Evolutionary conservation across 2,888 invertebrate genomes (phyloP).

Genomic region (Drosophila koepferae): DNA sequence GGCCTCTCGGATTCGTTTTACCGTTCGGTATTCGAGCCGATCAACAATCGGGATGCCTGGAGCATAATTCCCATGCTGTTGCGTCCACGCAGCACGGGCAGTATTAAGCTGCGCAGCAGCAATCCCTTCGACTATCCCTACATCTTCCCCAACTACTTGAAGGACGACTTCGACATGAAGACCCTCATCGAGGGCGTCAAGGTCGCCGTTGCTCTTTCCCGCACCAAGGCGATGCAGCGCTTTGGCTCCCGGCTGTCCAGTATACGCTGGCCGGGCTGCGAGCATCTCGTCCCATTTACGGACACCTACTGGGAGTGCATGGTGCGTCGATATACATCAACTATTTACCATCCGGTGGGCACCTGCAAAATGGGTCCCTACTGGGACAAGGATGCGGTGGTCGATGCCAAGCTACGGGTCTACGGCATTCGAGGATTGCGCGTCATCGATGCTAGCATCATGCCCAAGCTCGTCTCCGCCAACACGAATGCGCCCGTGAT

Average conservation of each 20-base stretch:
- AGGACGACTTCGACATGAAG: slow-evolving; percentile 92
- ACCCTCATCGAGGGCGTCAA: slow-evolving; percentile 94
- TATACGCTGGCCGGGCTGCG: slow-evolving; percentile 92
- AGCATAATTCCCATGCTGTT: slow-evolving; percentile 93
- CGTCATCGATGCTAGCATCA: slow-evolving; percentile 94
- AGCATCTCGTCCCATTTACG: slow-evolving; percentile 88
- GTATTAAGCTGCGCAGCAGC: slow-evolving; percentile 91
- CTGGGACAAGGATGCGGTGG: slow-evolving; percentile 93
- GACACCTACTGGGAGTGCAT: slow-evolving; percentile 95
- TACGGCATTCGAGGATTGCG: slow-evolving; percentile 92
- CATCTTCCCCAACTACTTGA: slow-evolving; percentile 96
- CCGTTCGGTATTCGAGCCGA: slow-evolving; percentile 90
- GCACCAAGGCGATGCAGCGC: slow-evolving; percentile 91
- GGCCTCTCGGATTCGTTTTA: slow-evolving; percentile 92
- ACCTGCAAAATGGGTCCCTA: slow-evolving; percentile 96
- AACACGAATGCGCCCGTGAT: slow-evolving; percentile 95
- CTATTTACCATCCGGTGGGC: slow-evolving; percentile 94
- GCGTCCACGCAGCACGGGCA: slow-evolving; percentile 93
- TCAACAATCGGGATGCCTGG: slow-evolving; percentile 92
- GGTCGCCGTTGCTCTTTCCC: slow-evolving; percentile 92
- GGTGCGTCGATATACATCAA: slow-evolving; percentile 92
- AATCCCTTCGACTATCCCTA: slow-evolving; percentile 95
- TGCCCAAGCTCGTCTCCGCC: slow-evolving; percentile 94
- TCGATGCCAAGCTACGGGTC: slow-evolving; percentile 91
- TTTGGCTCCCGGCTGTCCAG: slow-evolving; percentile 90